phyloP scores from a whole-genome alignment of 2,888 invertebrate genomes.

The Eupeodes luniger region DNA sequence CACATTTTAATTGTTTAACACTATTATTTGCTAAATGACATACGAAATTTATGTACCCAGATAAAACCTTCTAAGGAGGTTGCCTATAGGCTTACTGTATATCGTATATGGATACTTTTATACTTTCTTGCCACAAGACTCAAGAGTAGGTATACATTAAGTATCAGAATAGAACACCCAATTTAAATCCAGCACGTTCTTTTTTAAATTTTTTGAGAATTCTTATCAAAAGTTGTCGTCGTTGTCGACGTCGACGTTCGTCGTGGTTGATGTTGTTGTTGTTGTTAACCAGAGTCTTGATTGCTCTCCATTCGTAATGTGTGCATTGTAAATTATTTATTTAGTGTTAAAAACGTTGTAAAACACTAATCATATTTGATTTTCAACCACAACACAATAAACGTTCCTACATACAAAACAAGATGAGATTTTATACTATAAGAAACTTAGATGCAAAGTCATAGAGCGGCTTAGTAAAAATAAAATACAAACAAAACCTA shows the following conservation, averaged over 20 bases:
- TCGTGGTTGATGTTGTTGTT: constrained; percentile 33
- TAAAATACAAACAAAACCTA: constrained; percentile 44
- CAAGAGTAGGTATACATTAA: constrained; percentile 1
- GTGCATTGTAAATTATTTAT: constrained; percentile 75
- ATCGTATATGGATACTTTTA: constrained; percentile 1
- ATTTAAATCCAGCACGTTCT: constrained; percentile 59
- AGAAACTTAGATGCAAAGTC: constrained; percentile 31
- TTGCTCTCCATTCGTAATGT: constrained; percentile 58
- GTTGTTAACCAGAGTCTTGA: constrained; percentile 32
- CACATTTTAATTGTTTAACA: constrained; percentile 77
- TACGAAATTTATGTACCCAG: constrained; percentile 77
- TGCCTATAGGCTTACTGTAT: constrained; percentile 3
- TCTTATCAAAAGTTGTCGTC: constrained; percentile 63
- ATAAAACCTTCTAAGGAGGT: constrained; percentile 74
- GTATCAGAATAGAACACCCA: constrained; percentile 66
- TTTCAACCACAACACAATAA: constrained; percentile 55
- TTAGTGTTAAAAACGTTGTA: constrained; percentile 76
- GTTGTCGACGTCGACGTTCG: constrained; percentile 23
- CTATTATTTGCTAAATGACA: constrained; percentile 78
- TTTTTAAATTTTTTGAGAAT: constrained; percentile 23
- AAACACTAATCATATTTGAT: constrained; percentile 75
- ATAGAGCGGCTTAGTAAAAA: constrained; percentile 20
- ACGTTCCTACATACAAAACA: not conserved
- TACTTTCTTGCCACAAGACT: not conserved
- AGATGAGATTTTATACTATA: constrained; percentile 29